phyloP scores from a whole-genome alignment of 1,140 invertebrate genomes.

The Tetranychus cinnabarinus region DNA sequence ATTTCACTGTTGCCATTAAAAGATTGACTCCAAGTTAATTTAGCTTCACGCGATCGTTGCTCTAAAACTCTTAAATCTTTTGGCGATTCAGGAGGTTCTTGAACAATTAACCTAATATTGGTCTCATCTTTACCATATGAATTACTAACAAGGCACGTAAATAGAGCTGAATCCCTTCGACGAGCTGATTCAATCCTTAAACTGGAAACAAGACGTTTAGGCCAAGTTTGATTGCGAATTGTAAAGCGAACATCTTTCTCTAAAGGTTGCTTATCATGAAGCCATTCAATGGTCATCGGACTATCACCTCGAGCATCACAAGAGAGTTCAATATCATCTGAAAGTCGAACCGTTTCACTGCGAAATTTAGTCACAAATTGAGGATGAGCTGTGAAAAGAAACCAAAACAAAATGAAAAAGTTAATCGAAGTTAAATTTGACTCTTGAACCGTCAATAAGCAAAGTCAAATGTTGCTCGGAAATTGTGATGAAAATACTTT shows the following conservation, averaged over 20 bases:
- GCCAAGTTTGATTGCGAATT: background rate
- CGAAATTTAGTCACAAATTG: constrained; percentile 13
- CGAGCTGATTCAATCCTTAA: background rate
- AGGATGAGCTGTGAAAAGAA: background rate
- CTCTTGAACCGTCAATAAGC: too few relatives aligned
- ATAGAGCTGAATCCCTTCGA: constrained; percentile 64
- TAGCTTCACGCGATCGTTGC: constrained; percentile 30
- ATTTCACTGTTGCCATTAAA: constrained; percentile 55
- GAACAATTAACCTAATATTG: constrained; percentile 79
- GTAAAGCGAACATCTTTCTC: background rate
- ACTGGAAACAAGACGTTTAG: background rate
- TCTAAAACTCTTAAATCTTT: constrained; percentile 17
- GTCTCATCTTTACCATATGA: constrained; percentile 83
- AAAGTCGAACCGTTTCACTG: constrained; percentile 14
- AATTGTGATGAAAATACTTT: too few relatives aligned
- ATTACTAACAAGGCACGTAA: constrained; percentile 82
- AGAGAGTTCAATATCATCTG: constrained; percentile 19
- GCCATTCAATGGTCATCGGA: background rate
- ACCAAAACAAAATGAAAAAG: background rate
- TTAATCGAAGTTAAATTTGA: too few relatives aligned
- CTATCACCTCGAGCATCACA: constrained; percentile 19
- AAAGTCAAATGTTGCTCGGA: too few relatives aligned
- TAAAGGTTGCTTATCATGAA: constrained; percentile 6
- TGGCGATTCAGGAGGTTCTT: constrained; percentile 27
- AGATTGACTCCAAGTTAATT: constrained; percentile 42